Conservation (phyloP, 2,888 invertebrate genomes). For the Caenorhabditis imperialis region DNA sequence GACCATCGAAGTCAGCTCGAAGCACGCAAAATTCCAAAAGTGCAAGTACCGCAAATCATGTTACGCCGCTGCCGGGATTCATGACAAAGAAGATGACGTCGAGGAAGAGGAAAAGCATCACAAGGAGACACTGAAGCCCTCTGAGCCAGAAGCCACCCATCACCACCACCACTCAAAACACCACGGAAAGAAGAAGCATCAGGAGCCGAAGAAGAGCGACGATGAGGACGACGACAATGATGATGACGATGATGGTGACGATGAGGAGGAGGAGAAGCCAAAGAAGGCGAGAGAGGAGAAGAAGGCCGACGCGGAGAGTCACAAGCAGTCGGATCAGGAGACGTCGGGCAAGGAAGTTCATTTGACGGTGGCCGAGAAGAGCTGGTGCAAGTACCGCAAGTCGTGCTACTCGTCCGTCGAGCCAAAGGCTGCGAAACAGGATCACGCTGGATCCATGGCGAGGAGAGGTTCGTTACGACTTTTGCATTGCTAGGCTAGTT, state of each 20-base stretch:
- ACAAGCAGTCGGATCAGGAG: constrained; percentile 24
- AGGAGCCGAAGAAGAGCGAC: constrained; percentile 26
- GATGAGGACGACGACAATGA: constrained; percentile 34
- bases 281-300: constrained; percentile 39
- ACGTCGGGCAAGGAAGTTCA: constrained; percentile 27
- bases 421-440: constrained; percentile 53
- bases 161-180: constrained; percentile 31
- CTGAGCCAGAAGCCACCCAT: background rate
- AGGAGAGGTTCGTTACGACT: too few relatives aligned
- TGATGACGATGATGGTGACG: constrained; percentile 27
- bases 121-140: constrained; percentile 25
- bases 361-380: constrained; percentile 44
- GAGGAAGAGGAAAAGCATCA: constrained; percentile 22
- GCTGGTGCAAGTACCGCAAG: constrained; percentile 71
- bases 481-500: too few relatives aligned
- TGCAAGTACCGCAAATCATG: constrained; percentile 65
- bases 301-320: constrained; percentile 19
- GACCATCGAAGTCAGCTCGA: constrained; percentile 24
- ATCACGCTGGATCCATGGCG: constrained; percentile 59
- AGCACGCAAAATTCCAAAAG: constrained; percentile 25
- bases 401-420: constrained; percentile 67
- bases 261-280: constrained; percentile 29
- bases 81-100: constrained; percentile 28
- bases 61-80: constrained; percentile 42
- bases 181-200: constrained; percentile 38